Evolutionary conservation across 2,888 invertebrate genomes (phyloP), one percentile per base, ranked within the genome.

Genomic region (Lithophane socia): DNA sequence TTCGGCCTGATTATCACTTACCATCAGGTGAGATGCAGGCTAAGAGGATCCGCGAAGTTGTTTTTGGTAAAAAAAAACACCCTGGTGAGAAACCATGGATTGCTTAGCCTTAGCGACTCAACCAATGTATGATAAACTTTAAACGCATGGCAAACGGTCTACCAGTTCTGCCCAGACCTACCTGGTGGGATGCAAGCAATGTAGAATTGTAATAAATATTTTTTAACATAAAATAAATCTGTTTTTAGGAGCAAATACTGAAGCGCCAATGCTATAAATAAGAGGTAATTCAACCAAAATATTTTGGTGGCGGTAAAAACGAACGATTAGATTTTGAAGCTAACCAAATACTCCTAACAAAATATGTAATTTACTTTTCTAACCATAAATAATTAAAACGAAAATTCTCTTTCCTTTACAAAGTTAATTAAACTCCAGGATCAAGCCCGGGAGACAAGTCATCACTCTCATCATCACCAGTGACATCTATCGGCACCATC

Each of bases 371-470:
- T 69, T 49, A 56, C 9, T 64, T 18, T 61, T 42, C 44, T 52
- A 21, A 72, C n/a, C n/a, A 82, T 72, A 70, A 54, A 77, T 77
- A 85, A 83, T 82, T 76, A 78, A 81, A 76, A 77, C 58, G 24
- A 82, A 61, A 77, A 86, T 79, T 82, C 77, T 88, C 79, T 84
- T 85, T 91, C 87, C 72, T 91, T 87, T 89, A 90, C 81, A 86
- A 89, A 91, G 89, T 90, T 77, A 85, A 88, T 90, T 90, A 86
- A 89, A 90, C 85, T 93, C 87, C 92, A 97, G 97, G 95, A 85
- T 97, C 97, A 60, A 97, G 96, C 77, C 95, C 96, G 49, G 95
- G 94, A 61, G 97, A 96, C 58, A 92, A 92, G 88, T 96, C 97
- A 67, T 95, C 96, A 44, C 88, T 94, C 8, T 92, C 95, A 77